A percentile compares a stretch with the other conserved stretches of the same genome.
These are phyloP conservation scores for Clarias pachynema DNA, from an alignment of 2,797 vertebrate genomes.

Conservation along the genomic window DNA sequence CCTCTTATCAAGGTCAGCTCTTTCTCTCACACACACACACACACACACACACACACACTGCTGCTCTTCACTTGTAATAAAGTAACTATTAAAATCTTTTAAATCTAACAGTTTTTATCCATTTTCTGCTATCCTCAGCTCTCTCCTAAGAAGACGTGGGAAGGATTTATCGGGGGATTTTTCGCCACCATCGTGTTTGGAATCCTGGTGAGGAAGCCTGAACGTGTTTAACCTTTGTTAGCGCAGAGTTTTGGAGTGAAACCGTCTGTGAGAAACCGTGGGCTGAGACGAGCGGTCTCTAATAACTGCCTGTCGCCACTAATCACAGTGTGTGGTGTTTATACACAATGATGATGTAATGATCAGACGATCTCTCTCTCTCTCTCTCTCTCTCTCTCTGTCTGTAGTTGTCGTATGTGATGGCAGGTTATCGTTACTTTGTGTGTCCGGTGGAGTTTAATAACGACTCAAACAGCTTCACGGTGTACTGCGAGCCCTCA, in stretches of 20 bases:
- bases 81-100: no score
- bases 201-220: constrained; percentile 79
- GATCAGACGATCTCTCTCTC: background rate
- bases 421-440: constrained; percentile 94
- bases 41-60: no score
- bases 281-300: background rate
- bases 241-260: background rate
- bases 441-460: constrained; percentile 97
- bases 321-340: background rate
- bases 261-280: background rate
- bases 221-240: background rate
- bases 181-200: constrained; percentile 94
- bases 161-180: constrained; percentile 96
- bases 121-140: constrained; percentile 72
- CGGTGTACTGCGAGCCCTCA: constrained; percentile 90
- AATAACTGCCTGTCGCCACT: no score
- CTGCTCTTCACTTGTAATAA: no score
- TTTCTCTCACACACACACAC: no score
- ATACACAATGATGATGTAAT: background rate
- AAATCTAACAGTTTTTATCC: no score
- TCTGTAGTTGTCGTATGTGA: constrained; percentile 89
- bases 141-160: constrained; percentile 99
- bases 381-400: constrained; percentile 5
- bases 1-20: constrained; percentile 93
- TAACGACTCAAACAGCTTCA: constrained; percentile 94